Base-by-base conservation (phyloP, 2,888 invertebrate species). In the Osmoderma eremita region DNA sequence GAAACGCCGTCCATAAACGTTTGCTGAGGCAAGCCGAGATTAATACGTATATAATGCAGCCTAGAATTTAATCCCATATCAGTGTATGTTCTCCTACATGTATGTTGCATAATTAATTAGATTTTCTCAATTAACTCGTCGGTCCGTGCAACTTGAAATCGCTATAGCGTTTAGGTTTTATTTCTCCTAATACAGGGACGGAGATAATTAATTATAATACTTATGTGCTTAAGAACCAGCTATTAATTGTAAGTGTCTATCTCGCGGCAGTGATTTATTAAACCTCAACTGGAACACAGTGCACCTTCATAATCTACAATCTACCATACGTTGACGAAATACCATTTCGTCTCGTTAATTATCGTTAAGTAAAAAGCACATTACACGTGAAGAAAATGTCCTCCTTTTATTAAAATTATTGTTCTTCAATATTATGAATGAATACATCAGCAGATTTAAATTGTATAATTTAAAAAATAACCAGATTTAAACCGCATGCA, bases 241-340 rank as follows among this genome's bases (percentile, higher is more conserved):
- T 13, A 48, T 48, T 48, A 48, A 48, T 48, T 48, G 48, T 45
- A 45, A 45, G 18, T 20, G 48, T 48, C 48, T 48, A 48, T 48
- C 20, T 48, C n/a, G 20, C 30, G 10, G 30, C 18, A 48, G 20
- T 48, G 48, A 48, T 48, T 48, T 48, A 48, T 48, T 48, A 20
- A 48, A 48, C 20, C 17, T 48, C 48, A 48, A 12, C 20, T 20
- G 20, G 20, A n/a, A 48, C 20, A 48, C 48, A 20, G 20, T 10
- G 20, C 48, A 48, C 48, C 48, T 48, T 30, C 30, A 30, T 30
- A 48, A 48, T 48, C 48, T 48, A 48, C 12, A 48, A 48, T 48
- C 48, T 48, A 20, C 20, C n/a, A n/a, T 30, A 2, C 3, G 20
- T 17, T 48, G 12, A 17, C 12, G 20, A 3, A 20, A 18, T 48